phyloP scores from a whole-genome alignment of 2,888 invertebrate genomes.

The Drosophila diplacantha region DNA sequence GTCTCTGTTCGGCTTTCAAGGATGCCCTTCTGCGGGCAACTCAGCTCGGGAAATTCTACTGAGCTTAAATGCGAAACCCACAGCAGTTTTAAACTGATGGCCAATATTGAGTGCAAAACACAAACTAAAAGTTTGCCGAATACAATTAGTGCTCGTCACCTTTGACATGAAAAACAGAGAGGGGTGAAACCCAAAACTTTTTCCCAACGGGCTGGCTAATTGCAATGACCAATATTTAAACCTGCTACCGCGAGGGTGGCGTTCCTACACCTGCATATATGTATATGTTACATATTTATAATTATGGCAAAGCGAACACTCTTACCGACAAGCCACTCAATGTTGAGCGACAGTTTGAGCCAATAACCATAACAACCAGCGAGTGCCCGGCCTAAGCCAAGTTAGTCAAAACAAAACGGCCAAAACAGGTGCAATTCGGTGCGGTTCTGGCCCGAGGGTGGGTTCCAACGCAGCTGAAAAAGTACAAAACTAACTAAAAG shows the following conservation, averaged over 20 bases:
- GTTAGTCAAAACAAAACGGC: constrained; percentile 65
- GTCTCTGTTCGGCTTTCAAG: constrained; percentile 6
- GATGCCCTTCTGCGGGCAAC: constrained; percentile 2
- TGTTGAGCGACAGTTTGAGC: constrained; percentile 43
- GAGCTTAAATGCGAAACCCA: not conserved
- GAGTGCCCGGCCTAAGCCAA: constrained; percentile 43
- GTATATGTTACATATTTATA: constrained; percentile 32
- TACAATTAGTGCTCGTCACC: constrained; percentile 10
- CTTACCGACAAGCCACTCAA: constrained; percentile 35
- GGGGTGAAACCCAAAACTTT: constrained; percentile 51
- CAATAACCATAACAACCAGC: constrained; percentile 65
- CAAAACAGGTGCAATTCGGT: constrained; percentile 62
- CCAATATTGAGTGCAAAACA: constrained; percentile 1
- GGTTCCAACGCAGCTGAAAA: constrained; percentile 23
- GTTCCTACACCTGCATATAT: constrained; percentile 23
- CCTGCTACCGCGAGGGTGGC: constrained; percentile 44
- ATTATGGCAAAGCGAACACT: constrained; percentile 56
- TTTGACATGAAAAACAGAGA: constrained; percentile 2
- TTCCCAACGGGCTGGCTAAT: constrained; percentile 52
- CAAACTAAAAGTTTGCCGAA: constrained; percentile 10
- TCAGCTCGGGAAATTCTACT: not conserved
- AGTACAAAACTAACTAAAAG: constrained; percentile 12
- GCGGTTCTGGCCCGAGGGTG: constrained; percentile 43
- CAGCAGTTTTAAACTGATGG: not conserved
- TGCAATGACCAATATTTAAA: constrained; percentile 69